phyloP scores from a whole-genome alignment of 2,797 vertebrate species.

The Tolypeutes matacus region DNA sequence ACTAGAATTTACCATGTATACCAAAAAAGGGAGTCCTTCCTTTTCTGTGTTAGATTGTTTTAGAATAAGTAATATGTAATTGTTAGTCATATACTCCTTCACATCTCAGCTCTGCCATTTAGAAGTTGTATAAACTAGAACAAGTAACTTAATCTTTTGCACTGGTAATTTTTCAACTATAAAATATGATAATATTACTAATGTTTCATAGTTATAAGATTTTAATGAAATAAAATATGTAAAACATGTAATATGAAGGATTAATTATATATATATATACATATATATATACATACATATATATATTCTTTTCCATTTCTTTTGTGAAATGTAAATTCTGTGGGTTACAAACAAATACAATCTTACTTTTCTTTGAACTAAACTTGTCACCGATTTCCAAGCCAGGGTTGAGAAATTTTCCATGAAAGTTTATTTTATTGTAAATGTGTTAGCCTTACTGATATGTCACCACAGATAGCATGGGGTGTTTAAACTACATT shows the following conservation, averaged over 20 bases:
- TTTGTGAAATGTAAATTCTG: background rate
- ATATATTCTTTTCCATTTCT: background rate
- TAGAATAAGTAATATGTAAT: background rate
- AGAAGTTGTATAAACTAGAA: background rate
- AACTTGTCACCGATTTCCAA: background rate
- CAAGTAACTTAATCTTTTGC: background rate
- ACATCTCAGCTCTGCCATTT: background rate
- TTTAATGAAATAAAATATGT: background rate
- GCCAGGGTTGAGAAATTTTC: background rate
- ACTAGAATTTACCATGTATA: background rate
- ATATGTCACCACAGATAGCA: background rate
- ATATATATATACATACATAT: background rate
- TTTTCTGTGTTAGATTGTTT: background rate
- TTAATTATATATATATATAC: background rate
- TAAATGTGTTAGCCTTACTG: background rate
- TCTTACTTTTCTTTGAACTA: background rate
- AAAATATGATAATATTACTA: background rate
- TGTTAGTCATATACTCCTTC: background rate
- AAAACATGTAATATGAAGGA: background rate
- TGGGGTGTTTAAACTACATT: background rate
- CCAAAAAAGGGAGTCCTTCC: background rate
- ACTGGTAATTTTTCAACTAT: background rate
- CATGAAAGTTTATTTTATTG: background rate
- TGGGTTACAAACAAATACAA: background rate
- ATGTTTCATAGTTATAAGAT: background rate